Conservation (phyloP, 1,140 invertebrate species). For the Rhysida immarginata region DNA sequence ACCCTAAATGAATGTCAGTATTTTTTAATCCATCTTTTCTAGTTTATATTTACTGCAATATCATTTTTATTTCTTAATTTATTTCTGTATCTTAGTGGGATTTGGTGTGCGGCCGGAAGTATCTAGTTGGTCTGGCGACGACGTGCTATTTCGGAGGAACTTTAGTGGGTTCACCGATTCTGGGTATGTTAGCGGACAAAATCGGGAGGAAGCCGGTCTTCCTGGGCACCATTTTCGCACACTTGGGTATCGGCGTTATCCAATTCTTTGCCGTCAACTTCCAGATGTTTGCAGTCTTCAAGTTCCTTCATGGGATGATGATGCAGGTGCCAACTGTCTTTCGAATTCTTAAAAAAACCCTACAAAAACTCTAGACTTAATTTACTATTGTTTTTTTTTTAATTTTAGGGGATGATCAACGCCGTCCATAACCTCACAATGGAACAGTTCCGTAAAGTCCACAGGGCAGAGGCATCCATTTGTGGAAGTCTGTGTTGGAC, state of each 20-base stretch:
- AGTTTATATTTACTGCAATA: too few species aligned
- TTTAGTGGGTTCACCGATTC: background rate
- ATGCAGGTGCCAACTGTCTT: background rate
- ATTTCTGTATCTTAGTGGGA: background rate
- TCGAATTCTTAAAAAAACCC: too few species aligned
- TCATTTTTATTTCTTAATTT: background rate
- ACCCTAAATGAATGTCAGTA: too few species aligned
- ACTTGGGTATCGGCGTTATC: background rate
- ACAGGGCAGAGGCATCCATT: conserved; percentile 4
- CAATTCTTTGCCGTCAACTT: background rate
- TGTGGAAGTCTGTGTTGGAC: background rate
- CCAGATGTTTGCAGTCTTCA: background rate
- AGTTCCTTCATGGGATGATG: background rate
- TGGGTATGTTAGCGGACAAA: background rate
- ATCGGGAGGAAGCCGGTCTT: background rate
- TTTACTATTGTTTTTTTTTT: background rate
- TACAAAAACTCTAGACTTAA: background rate
- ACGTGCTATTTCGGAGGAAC: background rate
- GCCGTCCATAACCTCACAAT: conserved; percentile 11
- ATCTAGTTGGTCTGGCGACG: background rate
- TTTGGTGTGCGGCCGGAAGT: background rate
- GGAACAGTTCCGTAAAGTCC: conserved; percentile 36
- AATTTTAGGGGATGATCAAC: background rate
- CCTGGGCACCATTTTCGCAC: background rate
- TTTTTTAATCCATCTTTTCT: too few species aligned